Evolutionary conservation across 2,113 vertebrate species (phyloP).

Genomic region (Scytalopus superciliaris): DNA sequence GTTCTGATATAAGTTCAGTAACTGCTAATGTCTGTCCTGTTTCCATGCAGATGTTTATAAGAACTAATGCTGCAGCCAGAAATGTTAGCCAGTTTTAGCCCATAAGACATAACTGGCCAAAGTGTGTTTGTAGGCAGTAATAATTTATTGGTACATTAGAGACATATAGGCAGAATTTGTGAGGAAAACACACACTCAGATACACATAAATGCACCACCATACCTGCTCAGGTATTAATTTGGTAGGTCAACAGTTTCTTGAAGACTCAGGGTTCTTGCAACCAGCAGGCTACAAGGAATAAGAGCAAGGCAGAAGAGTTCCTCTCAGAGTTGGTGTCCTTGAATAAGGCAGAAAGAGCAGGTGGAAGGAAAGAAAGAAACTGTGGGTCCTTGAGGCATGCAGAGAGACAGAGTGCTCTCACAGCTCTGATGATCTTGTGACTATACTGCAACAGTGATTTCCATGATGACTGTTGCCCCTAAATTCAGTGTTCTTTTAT

Average conservation of each 20-base stretch:
- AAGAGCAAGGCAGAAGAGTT: background rate
- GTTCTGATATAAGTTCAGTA: background rate
- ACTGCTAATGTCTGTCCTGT: background rate
- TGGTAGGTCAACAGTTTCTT: background rate
- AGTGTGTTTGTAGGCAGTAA: background rate
- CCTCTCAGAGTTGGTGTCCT: background rate
- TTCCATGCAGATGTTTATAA: background rate
- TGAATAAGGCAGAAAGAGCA: background rate
- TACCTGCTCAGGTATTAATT: background rate
- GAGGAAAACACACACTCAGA: background rate
- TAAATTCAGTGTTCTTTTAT: background rate
- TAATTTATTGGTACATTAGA: background rate
- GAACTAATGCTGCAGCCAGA: background rate
- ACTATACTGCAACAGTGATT: background rate
- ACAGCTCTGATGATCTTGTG: background rate
- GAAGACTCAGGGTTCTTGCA: background rate
- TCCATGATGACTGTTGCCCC: background rate
- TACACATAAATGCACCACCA: too few species aligned
- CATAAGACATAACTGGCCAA: background rate
- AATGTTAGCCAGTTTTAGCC: background rate
- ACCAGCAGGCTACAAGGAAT: background rate
- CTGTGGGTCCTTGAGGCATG: background rate
- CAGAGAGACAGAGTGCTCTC: background rate
- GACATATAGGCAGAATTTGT: background rate
- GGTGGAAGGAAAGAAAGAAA: background rate